Evolutionary conservation across 2,888 invertebrate genomes (phyloP).

Genomic region (Caenorhabditis afra): DNA sequence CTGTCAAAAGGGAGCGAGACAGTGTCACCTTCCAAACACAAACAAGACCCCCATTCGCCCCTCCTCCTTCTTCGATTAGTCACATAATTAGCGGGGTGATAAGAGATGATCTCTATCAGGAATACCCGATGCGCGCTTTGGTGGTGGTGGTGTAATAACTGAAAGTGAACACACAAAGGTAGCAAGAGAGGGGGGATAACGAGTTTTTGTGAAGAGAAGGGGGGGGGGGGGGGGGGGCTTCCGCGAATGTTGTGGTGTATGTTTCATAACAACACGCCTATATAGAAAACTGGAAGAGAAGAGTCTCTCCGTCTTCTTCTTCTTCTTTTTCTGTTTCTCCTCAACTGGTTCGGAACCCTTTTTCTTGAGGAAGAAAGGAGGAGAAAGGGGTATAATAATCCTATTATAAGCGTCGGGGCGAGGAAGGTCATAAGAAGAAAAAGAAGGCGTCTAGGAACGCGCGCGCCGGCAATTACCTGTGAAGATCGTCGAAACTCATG

Average conservation of each 20-base stretch:
- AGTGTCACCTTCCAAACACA: constrained; percentile 6
- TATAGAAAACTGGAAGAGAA: constrained; percentile 37
- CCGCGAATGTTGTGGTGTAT: constrained; percentile 42
- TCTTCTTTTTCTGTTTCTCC: no score
- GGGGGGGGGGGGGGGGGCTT: background rate
- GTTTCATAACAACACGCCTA: constrained; percentile 46
- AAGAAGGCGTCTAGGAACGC: constrained; percentile 10
- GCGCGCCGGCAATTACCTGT: constrained; percentile 28
- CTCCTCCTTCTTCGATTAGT: background rate
- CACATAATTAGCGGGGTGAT: background rate
- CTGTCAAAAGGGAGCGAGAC: constrained; percentile 18
- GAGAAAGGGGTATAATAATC: constrained; percentile 35
- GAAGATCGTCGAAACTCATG: constrained; percentile 62
- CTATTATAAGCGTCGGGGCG: constrained; percentile 8
- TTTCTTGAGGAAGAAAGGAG: constrained; percentile 8
- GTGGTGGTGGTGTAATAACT: constrained; percentile 46
- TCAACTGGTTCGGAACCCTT: background rate
- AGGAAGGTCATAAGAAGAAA: constrained; percentile 20
- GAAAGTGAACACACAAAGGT: constrained; percentile 41
- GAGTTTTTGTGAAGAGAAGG: constrained; percentile 48
- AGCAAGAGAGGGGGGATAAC: constrained; percentile 37
- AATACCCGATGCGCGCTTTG: constrained; percentile 27
- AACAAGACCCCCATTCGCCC: background rate
- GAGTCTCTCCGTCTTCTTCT: background rate
- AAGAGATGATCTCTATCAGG: background rate